phyloP scores from a whole-genome alignment of 2,797 vertebrate genomes.

The Ataeniobius toweri region DNA sequence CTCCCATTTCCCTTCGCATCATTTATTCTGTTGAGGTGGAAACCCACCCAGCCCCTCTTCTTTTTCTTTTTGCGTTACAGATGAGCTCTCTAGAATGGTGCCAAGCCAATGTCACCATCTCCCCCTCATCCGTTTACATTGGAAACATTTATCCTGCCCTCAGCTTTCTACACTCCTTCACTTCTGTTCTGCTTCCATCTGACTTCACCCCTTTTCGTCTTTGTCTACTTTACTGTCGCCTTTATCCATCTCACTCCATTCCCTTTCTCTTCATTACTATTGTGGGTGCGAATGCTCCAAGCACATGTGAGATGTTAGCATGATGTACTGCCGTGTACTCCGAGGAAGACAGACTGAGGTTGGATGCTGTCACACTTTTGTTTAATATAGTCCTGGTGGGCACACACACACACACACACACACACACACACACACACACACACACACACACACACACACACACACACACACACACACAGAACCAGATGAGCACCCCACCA shows the following conservation, averaged over 20 bases:
- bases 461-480: constrained; percentile 3
- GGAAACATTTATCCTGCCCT: constrained; percentile 62
- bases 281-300: constrained; percentile 35
- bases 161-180: constrained; percentile 41
- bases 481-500: constrained; percentile 53
- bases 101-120: constrained; percentile 60
- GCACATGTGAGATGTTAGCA: constrained; percentile 73
- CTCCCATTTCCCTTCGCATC: constrained; percentile 79
- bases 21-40: constrained; percentile 79
- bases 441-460: constrained; percentile 7
- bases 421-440: constrained; percentile 3
- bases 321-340: constrained; percentile 79
- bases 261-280: constrained; percentile 48
- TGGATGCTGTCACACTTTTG: constrained; percentile 71
- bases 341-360: constrained; percentile 76
- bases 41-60: constrained; percentile 60
- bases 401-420: constrained; percentile 8
- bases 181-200: constrained; percentile 33
- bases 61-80: constrained; percentile 50
- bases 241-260: constrained; percentile 38
- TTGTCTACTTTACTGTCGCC: constrained; percentile 37
- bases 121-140: constrained; percentile 63
- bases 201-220: constrained; percentile 21
- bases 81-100: constrained; percentile 42
- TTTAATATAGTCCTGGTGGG: constrained; percentile 69